phyloP scores from a whole-genome alignment of 2,113 vertebrate species.

The Pitta sordida region DNA sequence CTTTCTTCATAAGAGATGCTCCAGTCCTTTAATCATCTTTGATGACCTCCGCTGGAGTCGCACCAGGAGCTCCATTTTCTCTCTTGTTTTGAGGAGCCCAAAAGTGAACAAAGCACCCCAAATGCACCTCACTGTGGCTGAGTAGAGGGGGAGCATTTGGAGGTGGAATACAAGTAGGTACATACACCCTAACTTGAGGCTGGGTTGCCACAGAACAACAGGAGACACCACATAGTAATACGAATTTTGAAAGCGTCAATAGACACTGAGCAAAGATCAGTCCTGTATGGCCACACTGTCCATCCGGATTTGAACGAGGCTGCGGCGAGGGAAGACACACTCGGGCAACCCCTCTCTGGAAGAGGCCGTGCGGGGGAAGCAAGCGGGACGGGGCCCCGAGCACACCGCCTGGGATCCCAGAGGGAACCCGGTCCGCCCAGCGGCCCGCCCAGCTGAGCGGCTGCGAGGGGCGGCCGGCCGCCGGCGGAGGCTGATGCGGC shows the following conservation, averaged over 20 bases:
- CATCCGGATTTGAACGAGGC: too few relatives aligned
- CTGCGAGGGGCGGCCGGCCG: neutral
- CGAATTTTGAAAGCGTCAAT: fast-evolving
- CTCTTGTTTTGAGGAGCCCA: too few relatives aligned
- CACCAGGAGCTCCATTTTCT: neutral
- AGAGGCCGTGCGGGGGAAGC: neutral
- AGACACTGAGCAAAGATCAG: neutral
- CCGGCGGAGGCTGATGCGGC: neutral
- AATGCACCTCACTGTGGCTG: neutral
- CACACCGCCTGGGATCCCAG: neutral
- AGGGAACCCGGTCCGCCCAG: neutral
- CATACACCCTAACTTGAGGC: neutral
- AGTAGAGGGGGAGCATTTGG: neutral
- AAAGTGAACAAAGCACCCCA: neutral
- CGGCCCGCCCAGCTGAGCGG: neutral
- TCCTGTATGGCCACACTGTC: neutral
- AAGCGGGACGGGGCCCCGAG: neutral
- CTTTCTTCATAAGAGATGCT: too few relatives aligned
- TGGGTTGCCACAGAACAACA: neutral
- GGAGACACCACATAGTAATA: neutral
- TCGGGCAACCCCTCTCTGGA: neutral
- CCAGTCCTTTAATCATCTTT: neutral
- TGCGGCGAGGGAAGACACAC: neutral
- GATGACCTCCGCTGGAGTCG: fast-evolving
- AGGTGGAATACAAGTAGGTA: neutral